These are phyloP conservation scores for Drosophila athabasca DNA, from an alignment of 1,140 invertebrate species.

Conservation along the genomic window DNA sequence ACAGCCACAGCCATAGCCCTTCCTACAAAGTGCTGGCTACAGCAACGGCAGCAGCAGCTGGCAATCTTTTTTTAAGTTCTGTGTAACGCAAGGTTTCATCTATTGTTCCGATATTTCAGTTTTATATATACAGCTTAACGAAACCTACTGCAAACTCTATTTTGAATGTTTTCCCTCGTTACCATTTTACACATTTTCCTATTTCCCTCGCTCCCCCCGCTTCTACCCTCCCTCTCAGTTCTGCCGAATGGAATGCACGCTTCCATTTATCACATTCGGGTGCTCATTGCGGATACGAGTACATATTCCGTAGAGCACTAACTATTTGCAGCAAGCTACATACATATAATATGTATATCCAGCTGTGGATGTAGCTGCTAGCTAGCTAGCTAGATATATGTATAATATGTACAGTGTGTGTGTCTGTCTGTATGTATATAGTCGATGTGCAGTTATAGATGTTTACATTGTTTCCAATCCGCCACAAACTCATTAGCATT, in stretches of 20 bases:
- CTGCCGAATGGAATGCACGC: neutral
- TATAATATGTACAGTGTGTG: too few relatives aligned
- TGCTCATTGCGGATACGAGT: too few relatives aligned
- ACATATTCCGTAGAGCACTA: too few relatives aligned
- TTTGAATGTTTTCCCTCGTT: neutral
- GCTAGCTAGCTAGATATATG: too few relatives aligned
- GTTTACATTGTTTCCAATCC: constrained; percentile 48
- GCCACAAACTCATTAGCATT: constrained; percentile 68
- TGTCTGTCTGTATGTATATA: neutral
- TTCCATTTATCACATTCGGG: constrained; percentile 18
- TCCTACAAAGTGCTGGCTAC: neutral
- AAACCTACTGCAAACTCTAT: neutral
- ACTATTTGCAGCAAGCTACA: too few relatives aligned
- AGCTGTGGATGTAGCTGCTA: too few relatives aligned
- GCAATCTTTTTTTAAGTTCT: constrained; percentile 22
- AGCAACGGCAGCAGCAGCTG: constrained; percentile 22
- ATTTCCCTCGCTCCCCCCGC: too few relatives aligned
- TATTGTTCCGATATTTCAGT: constrained; percentile 8
- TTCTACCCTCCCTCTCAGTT: neutral
- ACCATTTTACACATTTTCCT: neutral
- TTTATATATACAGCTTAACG: neutral
- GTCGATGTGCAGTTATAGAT: constrained; percentile 13
- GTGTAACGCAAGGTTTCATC: neutral
- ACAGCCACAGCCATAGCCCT: constrained; percentile 19
- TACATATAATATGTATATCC: too few relatives aligned